Conservation (phyloP, 37 sponge, comb jelly and placozoan species). For the Dysidea cf. avara region DNA sequence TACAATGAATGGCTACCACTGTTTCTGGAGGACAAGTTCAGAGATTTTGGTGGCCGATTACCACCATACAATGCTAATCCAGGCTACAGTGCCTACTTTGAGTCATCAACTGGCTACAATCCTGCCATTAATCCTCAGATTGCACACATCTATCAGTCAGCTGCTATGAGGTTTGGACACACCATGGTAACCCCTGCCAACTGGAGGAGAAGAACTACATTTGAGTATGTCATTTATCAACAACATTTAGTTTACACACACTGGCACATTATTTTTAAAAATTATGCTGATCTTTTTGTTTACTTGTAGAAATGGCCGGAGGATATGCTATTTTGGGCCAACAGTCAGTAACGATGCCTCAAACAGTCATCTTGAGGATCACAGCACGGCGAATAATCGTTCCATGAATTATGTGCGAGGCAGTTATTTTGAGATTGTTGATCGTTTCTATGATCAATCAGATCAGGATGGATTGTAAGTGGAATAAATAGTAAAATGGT, state of each 20-base stretch:
- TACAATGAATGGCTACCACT: conserved; percentile 84
- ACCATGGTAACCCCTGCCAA: conserved; percentile 92
- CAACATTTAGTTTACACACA: too few relatives aligned
- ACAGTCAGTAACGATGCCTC: too few relatives aligned
- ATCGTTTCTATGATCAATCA: too few relatives aligned
- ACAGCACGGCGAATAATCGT: too few relatives aligned
- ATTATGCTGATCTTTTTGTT: too few relatives aligned
- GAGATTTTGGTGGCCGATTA: not conserved
- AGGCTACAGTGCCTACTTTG: conserved; percentile 67
- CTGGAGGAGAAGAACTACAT: conserved; percentile 51
- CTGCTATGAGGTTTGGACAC: conserved; percentile 96
- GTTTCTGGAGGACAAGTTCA: conserved; percentile 70
- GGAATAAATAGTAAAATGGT: too few relatives aligned
- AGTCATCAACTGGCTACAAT: conserved; percentile 71
- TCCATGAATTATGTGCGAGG: too few relatives aligned
- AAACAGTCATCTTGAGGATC: too few relatives aligned
- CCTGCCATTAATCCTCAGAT: conserved; percentile 82
- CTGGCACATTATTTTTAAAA: too few relatives aligned
- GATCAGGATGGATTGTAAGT: too few relatives aligned
- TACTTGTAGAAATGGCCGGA: not conserved
- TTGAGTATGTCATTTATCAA: not conserved
- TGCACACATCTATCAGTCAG: conserved; percentile 90
- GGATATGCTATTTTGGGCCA: not conserved
- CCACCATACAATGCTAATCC: conserved; percentile 16
- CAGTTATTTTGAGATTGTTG: too few relatives aligned